phyloP scores from a whole-genome alignment of 1,140 invertebrate species.

The Sitobion miscanthi region DNA sequence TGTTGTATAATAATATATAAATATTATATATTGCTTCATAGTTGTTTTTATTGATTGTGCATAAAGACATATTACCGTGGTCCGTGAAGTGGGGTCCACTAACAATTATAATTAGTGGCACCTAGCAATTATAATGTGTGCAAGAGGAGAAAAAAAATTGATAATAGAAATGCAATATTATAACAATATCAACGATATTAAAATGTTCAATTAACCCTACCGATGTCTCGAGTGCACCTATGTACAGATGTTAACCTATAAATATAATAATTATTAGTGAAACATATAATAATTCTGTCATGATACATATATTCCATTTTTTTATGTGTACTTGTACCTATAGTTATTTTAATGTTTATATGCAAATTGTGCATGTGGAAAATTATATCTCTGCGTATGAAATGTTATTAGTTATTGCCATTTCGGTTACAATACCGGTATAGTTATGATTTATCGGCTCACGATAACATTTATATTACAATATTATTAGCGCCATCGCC shows the following conservation, averaged over 20 bases:
- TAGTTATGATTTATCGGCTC: background rate
- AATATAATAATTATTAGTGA: background rate
- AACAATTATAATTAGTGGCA: slow-evolving; percentile 11
- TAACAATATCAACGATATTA: background rate
- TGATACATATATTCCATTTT: background rate
- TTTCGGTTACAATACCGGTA: background rate
- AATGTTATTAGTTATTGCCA: slow-evolving; percentile 5
- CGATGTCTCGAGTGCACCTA: background rate
- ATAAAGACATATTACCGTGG: background rate
- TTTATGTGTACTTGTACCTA: background rate
- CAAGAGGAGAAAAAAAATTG: background rate
- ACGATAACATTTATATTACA: background rate
- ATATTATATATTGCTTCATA: background rate
- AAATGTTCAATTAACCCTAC: background rate
- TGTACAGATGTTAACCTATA: background rate
- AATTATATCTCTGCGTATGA: background rate
- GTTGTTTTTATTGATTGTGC: slow-evolving; percentile 6
- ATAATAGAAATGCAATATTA: background rate
- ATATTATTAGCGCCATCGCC: background rate
- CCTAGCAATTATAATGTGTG: slow-evolving; percentile 4
- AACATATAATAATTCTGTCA: background rate
- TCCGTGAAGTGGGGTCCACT: background rate
- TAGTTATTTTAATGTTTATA: background rate
- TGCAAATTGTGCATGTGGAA: background rate
- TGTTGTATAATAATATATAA: background rate